Base-by-base conservation (phyloP, 1,140 invertebrate species). In the Brachionus sp. region DNA sequence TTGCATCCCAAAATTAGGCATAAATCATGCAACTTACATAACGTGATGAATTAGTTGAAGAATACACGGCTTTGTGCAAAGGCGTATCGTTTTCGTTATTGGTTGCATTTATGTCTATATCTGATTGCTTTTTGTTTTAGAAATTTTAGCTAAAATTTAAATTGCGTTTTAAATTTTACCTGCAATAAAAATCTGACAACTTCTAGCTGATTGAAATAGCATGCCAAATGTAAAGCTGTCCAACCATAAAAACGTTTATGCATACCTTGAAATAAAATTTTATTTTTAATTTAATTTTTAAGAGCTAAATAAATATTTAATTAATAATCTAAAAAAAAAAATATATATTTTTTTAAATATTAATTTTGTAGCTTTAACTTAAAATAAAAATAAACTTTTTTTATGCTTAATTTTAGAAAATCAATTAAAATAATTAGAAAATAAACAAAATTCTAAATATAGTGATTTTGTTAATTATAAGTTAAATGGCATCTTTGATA, bases 71-170 rank as follows among this genome's bases (percentile, higher is more conserved):
- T 85, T 90, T 89, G 84, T 91, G 90, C 7, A 91, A 85, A 9
- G 90, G 87, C n/a, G 90, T 90, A 84, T 90, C 90, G 13, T 89
- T 90, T 19, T 85, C 84, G 82, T 88, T 86, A 85, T 91, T 91
- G 7, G 88, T 84, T 50, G 87, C 85, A 85, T 91, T 89, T 12
- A 91, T 87, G 84, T 88, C 86, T 57, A 90, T 90, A 46, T 87
- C 89, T 85, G 87, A 83, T 86, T 90, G 85, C 39, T 80, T 37
- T 42, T 50, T 16, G 19, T 19, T 50, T 39, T 19, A 29, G 29
- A 70, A 37, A 39, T 70, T 37, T 37, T 16, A 42, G 39, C 16
- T 46, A 25, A 46, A 46, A 25, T 46, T 75, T 0, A 29, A 75
- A 46, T 75, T 75, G 19, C 25, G 19, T 64, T 57, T 66, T 35